These are phyloP conservation scores for Tipula confusa DNA, from an alignment of 2,888 invertebrate species.

Conservation along the genomic window DNA sequence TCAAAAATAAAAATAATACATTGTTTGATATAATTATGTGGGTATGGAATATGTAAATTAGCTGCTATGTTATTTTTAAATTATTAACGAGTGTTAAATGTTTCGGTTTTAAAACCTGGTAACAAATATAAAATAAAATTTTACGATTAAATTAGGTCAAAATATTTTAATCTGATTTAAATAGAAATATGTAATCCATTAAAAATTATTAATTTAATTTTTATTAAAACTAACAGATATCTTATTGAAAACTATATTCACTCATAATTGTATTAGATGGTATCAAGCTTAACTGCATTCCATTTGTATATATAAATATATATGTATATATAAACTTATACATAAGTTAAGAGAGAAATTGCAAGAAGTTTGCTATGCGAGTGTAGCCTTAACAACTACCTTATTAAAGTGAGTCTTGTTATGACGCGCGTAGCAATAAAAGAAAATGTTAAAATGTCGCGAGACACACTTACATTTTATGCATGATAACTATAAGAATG, in stretches of 20 bases:
- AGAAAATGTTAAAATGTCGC: not conserved
- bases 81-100: not conserved
- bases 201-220: not conserved
- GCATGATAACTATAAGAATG: not conserved
- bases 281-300: not conserved
- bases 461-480: not conserved
- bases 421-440: not conserved
- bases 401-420: conserved; percentile 3
- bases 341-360: not conserved
- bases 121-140: not conserved
- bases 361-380: not conserved
- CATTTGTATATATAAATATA: not conserved
- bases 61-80: not conserved
- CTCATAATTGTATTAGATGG: not conserved
- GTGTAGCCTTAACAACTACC: not conserved
- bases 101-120: too few relatives aligned
- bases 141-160: not conserved
- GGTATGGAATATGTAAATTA: not conserved
- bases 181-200: not conserved
- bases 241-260: not conserved
- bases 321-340: not conserved
- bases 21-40: not conserved
- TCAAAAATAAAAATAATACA: not conserved
- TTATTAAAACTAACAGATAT: not conserved
- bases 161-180: not conserved